A percentile compares a stretch with the other conserved stretches of the same genome.
phyloP scores from a whole-genome alignment of 2,888 invertebrate genomes.

The Physocephala rufipes region DNA sequence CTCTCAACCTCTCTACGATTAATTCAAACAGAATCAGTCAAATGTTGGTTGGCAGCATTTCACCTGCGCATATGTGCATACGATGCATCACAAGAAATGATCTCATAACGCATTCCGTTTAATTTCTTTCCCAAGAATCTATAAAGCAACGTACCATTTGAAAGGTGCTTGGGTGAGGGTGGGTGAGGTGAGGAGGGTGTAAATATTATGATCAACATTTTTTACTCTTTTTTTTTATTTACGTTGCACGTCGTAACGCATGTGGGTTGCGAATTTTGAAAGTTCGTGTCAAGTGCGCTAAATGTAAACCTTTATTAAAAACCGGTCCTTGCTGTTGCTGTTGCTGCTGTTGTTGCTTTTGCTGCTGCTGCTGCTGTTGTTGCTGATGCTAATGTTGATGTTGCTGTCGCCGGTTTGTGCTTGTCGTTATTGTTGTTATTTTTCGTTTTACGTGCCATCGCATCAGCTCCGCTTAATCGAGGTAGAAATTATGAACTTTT shows the following conservation, averaged over 20 bases:
- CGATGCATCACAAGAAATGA: not conserved
- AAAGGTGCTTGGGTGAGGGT: not conserved
- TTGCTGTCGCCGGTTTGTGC: not conserved
- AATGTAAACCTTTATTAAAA: slow-evolving; percentile 18
- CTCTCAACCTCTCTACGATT: slow-evolving; percentile 11
- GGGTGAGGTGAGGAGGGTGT: too few species aligned
- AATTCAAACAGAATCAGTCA: slow-evolving; percentile 13
- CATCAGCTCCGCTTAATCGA: slow-evolving; percentile 19
- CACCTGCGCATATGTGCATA: slow-evolving; percentile 55
- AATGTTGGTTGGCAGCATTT: slow-evolving; percentile 35
- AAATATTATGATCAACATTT: not conserved
- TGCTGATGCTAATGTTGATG: too few species aligned
- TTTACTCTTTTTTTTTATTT: not conserved
- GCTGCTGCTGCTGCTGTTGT: slow-evolving; percentile 10
- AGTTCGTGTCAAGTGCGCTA: slow-evolving; percentile 16
- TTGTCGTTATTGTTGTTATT: slow-evolving; percentile 7
- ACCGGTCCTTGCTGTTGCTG: slow-evolving; percentile 7
- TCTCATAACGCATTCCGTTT: not conserved
- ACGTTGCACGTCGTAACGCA: not conserved
- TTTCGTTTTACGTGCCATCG: slow-evolving; percentile 2
- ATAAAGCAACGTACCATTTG: not conserved
- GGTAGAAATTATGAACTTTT: slow-evolving; percentile 31
- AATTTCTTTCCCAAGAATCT: not conserved
- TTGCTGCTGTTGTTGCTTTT: slow-evolving; percentile 36
- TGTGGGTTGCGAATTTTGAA: not conserved